Percentiles rank a stretch among this genome's conserved stretches.
phyloP scores from a whole-genome alignment of 1,140 invertebrate genomes.

The Wiebesia pumilae region DNA sequence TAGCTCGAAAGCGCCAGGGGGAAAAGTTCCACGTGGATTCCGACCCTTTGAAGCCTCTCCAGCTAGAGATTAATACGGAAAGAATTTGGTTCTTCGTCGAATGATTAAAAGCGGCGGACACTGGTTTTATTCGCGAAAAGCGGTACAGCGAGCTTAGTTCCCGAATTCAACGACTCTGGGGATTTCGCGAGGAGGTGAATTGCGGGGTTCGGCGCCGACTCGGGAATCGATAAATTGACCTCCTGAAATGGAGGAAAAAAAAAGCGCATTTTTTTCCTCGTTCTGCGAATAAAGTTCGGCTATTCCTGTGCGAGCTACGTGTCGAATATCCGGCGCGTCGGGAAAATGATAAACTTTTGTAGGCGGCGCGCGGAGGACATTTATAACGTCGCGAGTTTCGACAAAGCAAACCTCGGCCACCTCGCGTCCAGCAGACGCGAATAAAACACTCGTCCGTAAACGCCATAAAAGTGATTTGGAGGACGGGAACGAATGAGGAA shows the following conservation, averaged over 20 bases:
- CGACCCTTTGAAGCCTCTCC: too few relatives aligned
- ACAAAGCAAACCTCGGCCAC: slow-evolving; percentile 20
- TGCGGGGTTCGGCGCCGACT: not conserved
- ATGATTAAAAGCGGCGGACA: too few relatives aligned
- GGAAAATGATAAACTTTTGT: slow-evolving; percentile 50
- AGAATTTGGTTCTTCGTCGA: too few relatives aligned
- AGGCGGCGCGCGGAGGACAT: slow-evolving; percentile 15
- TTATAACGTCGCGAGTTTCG: slow-evolving; percentile 39
- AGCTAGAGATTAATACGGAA: too few relatives aligned
- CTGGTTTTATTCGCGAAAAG: not conserved
- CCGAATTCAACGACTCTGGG: not conserved
- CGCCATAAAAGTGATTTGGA: slow-evolving; percentile 55
- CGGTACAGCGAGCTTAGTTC: too few relatives aligned
- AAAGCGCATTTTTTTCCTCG: slow-evolving; percentile 10
- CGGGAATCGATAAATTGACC: slow-evolving; percentile 43
- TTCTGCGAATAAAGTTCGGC: slow-evolving; percentile 22
- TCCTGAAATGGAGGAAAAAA: slow-evolving; percentile 28
- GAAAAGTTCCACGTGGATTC: too few relatives aligned
- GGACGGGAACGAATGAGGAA: slow-evolving; percentile 51
- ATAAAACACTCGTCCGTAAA: slow-evolving; percentile 52
- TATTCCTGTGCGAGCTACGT: not conserved
- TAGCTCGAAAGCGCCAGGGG: too few relatives aligned
- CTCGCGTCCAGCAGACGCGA: slow-evolving; percentile 44
- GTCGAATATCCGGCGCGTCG: slow-evolving; percentile 37
- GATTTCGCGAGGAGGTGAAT: not conserved